Evolutionary conservation across 2,113 vertebrate genomes (phyloP).

Genomic region (Myiozetetes cayanensis): DNA sequence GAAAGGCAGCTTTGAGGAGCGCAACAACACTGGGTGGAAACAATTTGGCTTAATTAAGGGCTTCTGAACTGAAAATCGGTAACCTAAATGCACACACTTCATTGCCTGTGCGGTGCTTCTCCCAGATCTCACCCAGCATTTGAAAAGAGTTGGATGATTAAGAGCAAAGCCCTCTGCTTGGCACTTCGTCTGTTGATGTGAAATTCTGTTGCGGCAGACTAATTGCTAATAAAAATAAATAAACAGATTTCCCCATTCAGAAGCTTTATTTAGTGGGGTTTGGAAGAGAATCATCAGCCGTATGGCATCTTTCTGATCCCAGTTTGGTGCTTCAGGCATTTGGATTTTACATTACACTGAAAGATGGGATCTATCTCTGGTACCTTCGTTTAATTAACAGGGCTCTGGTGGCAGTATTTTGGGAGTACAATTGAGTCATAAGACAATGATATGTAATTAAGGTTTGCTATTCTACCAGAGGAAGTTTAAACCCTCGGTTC

Average conservation of each 20-base stretch:
- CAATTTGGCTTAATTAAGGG: conserved; percentile 32
- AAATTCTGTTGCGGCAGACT: neutral
- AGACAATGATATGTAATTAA: conserved; percentile 16
- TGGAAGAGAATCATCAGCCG: neutral
- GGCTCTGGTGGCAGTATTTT: neutral
- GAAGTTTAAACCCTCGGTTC: neutral
- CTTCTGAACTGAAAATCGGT: conserved; percentile 13
- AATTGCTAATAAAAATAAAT: neutral
- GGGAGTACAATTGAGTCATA: neutral
- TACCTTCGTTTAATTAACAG: neutral
- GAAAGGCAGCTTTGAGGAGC: conserved; percentile 51
- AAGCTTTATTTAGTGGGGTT: neutral
- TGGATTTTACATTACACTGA: neutral
- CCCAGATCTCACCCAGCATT: rapidly evolving
- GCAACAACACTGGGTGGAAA: conserved; percentile 16
- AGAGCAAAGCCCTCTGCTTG: neutral
- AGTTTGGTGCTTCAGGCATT: rapidly evolving
- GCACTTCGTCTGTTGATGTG: neutral
- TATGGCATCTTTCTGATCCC: neutral
- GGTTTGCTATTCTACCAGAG: neutral
- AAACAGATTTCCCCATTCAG: neutral
- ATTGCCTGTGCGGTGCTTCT: rapidly evolving
- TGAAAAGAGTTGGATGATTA: neutral
- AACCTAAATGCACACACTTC: neutral
- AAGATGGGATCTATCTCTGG: neutral